Evolutionary conservation across 2,888 invertebrate species (phyloP).

Genomic region (Lomographa bimaculata): DNA sequence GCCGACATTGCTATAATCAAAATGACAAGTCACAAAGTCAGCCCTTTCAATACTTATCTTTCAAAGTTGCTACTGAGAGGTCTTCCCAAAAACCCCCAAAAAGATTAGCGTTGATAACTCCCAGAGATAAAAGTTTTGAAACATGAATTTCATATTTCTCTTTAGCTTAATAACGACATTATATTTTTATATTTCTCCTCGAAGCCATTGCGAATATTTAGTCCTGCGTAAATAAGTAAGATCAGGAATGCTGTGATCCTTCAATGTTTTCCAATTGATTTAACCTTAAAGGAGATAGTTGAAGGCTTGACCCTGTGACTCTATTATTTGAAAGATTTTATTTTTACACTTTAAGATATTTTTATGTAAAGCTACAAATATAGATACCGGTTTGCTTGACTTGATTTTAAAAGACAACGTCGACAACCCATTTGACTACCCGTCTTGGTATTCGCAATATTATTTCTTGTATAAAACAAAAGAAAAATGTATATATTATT

Average conservation of each 20-base stretch:
- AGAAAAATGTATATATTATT: no score
- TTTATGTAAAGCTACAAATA: slow-evolving; percentile 27
- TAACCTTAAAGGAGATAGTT: slow-evolving; percentile 41
- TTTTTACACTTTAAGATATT: slow-evolving; percentile 37
- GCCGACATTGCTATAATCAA: no score
- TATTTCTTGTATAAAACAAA: no score
- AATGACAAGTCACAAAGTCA: slow-evolving; percentile 25
- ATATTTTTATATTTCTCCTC: slow-evolving; percentile 5
- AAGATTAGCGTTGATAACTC: slow-evolving; percentile 53
- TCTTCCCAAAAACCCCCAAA: slow-evolving; percentile 50
- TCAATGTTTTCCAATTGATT: slow-evolving; percentile 45
- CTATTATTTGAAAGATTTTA: slow-evolving; percentile 31
- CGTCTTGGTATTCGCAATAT: no score
- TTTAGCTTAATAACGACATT: no score
- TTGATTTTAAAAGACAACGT: neutral
- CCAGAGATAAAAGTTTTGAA: slow-evolving; percentile 46
- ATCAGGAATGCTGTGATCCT: slow-evolving; percentile 37
- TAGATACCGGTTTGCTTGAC: slow-evolving; percentile 1
- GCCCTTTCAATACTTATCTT: slow-evolving; percentile 46
- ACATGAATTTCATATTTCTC: slow-evolving; percentile 38
- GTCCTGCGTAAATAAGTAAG: slow-evolving; percentile 19
- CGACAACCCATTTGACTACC: no score
- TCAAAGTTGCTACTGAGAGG: slow-evolving; percentile 50
- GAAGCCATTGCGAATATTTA: slow-evolving; percentile 2
- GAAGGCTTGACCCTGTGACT: slow-evolving; percentile 41